These are phyloP conservation scores for Netelia virgata DNA, from an alignment of 2,888 invertebrate genomes.

Conservation along the genomic window DNA sequence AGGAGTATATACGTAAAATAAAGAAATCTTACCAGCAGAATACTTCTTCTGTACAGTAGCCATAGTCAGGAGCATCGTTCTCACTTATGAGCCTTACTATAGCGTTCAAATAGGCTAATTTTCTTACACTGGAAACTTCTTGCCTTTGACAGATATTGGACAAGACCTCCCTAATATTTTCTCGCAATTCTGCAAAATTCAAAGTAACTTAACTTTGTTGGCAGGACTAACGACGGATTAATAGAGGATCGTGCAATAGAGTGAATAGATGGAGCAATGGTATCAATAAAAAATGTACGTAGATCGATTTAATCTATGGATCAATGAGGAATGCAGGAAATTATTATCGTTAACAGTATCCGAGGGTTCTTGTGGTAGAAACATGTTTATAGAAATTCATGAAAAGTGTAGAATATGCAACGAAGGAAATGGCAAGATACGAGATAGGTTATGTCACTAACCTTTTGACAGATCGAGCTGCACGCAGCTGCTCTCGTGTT, in stretches of 20 bases:
- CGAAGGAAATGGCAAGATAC: conserved; percentile 36
- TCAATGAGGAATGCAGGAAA: neutral
- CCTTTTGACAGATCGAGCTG: conserved; percentile 86
- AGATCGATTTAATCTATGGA: neutral
- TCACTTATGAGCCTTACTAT: conserved; percentile 93
- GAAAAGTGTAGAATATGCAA: neutral
- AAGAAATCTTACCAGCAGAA: conserved; percentile 90
- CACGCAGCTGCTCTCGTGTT: conserved; percentile 88
- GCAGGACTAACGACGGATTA: neutral
- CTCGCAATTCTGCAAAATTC: conserved; percentile 85
- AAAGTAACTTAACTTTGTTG: conserved; percentile 9
- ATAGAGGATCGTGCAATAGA: too few relatives aligned
- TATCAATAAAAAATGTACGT: neutral
- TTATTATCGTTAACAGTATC: neutral
- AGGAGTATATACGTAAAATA: neutral
- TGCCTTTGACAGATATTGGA: conserved; percentile 87
- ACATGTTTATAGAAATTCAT: neutral
- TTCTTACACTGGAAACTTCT: conserved; percentile 90
- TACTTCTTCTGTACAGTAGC: conserved; percentile 92
- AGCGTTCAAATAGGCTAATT: conserved; percentile 94
- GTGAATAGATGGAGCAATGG: neutral
- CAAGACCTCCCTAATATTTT: conserved; percentile 87
- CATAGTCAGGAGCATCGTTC: conserved; percentile 87
- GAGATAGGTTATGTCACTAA: conserved; percentile 82
- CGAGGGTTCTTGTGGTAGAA: neutral